Evolutionary conservation across 2,888 invertebrate genomes (phyloP), one percentile per base, ranked within the genome.

Genomic region (Drosophila borborema): DNA sequence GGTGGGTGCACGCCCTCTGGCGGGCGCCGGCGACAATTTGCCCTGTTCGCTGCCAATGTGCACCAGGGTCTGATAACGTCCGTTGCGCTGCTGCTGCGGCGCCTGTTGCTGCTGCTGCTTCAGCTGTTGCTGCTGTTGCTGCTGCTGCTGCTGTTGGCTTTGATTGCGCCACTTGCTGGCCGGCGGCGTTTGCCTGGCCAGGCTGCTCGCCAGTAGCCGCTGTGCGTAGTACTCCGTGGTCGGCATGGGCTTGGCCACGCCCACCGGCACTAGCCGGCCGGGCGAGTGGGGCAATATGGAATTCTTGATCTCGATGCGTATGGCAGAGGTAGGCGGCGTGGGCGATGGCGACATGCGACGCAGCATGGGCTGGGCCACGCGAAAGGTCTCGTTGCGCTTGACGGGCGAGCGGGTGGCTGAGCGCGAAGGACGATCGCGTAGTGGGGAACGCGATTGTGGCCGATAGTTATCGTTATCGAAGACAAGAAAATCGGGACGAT

Each of bases 231-330:
- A 78, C 55, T 89, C 85, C 4, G 86, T 86, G 2, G 91, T 90
- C 3, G 88, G 92, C 90, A 93, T 93, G 12, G 93, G 93, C 58
- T 92, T 93, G 40, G 93, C 92, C 62, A 93, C 93, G 12, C 93
- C 93, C 40, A 93, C 91, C 1, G 93, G 93, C 40, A 93, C 93
- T 40, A 93, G 74, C 18, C 92, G 82, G 0, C 92, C 90, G 0
- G 93, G 92, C 41, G 92, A 84, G 58, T 92, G 91, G 1, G 93
- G 92, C 7, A 88, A 82, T 55, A 92, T 92, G 12, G 93, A 93
- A 64, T 93, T 93, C 72, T 92, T 93, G 38, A 93, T 91, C 77
- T 93, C 93, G 55, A 93, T 92, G 40, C 92, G 91, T 69, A 93
- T 93, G 12, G 92, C 82, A 2, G 73, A 41, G 20, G 68, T 7